Base-by-base conservation (phyloP, 2,888 invertebrate genomes). In the Mythimna pallens region DNA sequence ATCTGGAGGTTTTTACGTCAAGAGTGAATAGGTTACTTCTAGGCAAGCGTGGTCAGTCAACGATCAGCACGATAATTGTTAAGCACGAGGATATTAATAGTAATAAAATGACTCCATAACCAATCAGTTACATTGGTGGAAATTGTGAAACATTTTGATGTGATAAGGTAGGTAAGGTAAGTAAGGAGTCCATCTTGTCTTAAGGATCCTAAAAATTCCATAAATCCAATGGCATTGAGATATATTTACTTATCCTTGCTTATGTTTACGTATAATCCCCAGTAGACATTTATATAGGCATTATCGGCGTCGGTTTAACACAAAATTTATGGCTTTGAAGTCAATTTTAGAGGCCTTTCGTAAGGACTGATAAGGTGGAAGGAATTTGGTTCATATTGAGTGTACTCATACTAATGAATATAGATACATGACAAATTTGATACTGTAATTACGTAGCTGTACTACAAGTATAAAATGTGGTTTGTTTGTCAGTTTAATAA, bases 271-370 rank as follows among this genome's bases (percentile, higher is more conserved):
- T 73, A 17, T 80, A 73, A 82, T 82, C 67, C 43, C 10, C 65
- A 54, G 43, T 20, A 73, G 14, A 62, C 69, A 76, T 76, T 70
- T 80, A 73, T 77, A 73, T 69, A 58, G 55, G 57, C 36, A 76
- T 70, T 82, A 80, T 74, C 80, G 47, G 58, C 55, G 67, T 63
- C 65, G 55, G 58, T 69, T 73, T 65, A 64, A 43, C 47, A 30
- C 54, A 58, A 50, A 76, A 76, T 74, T 61, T 80, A 82, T 82
- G 63, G 43, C 73, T 63, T 5, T 59, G 43, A 22, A 61, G 47
- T 65, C 70, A 52, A 76, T 67, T 82, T 77, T 63, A 71, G 25
- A 63, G 72, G 61, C 71, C 59, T 77, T 77, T 75, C 10, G 54
- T 52, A 79, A 66, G 57, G 17, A 64, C 66, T 71, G 76, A 82